Evolutionary conservation across 2,113 vertebrate species (phyloP).

Genomic region (Cyphomyrus plagiostoma): DNA sequence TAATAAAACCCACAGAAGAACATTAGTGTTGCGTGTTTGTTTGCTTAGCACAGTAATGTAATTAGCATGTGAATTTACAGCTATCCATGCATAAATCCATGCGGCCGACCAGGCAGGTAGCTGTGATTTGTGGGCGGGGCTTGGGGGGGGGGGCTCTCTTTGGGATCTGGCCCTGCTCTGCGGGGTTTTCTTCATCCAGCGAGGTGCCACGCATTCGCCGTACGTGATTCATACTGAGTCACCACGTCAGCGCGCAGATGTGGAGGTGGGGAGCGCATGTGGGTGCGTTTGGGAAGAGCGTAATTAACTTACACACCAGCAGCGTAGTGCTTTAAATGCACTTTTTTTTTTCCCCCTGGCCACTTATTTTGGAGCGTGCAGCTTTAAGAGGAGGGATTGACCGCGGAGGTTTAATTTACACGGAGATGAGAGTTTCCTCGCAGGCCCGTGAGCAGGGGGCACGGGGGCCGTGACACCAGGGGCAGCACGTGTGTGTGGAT

Average conservation of each 20-base stretch:
- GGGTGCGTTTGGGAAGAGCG: conserved; percentile 1
- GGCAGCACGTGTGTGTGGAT: neutral
- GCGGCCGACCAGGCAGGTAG: neutral
- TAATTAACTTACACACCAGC: neutral
- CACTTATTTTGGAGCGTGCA: neutral
- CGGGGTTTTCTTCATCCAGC: neutral
- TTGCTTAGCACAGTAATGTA: neutral
- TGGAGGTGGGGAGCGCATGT: neutral
- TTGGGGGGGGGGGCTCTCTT: neutral
- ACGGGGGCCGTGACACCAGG: neutral
- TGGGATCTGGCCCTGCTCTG: neutral
- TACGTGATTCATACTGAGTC: conserved; percentile 5
- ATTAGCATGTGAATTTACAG: conserved; percentile 6
- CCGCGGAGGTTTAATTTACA: neutral
- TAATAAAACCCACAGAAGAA: neutral
- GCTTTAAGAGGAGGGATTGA: neutral
- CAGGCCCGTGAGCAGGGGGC: neutral
- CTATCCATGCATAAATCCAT: neutral
- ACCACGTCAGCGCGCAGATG: neutral
- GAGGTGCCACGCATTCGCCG: neutral
- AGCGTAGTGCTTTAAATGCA: neutral
- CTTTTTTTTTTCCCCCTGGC: neutral
- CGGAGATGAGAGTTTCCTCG: neutral
- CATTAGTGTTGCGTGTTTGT: neutral
- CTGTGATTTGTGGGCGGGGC: neutral